Base-by-base conservation (phyloP, 2,113 vertebrate genomes). In the Solenodon paradoxus region DNA sequence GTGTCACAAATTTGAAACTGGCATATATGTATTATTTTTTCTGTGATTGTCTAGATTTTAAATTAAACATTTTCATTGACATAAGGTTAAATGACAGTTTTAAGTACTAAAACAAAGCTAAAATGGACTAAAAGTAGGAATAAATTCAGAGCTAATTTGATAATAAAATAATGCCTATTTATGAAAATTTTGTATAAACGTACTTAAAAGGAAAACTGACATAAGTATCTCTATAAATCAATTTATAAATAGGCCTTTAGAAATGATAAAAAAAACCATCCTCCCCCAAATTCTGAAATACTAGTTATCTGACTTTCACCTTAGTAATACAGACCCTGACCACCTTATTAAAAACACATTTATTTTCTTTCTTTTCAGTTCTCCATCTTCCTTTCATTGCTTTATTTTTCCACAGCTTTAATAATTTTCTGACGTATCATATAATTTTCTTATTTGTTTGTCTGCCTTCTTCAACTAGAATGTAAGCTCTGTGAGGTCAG, bases 131-230 rank as follows among this genome's bases (percentile, higher is more conserved):
- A 75, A 66, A 80, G n/a, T 10, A 38, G 55, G 30, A 24, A 45
- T 89, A 66, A 38, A 85, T 85, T 94, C 45, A 80, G 35, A 92
- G 66, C 13, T 75, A 74, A 89, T 59, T 95, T 86, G 35, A 85
- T 40, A 68, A 63, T 4, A 89, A 69, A 81, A 74, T 30, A 75
- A 19, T 22, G 35, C 32, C 3, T 32, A 69, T 68, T 94, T 89
- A 53, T 71, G 30, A 80, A 64, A 78, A 72, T 28, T n/a, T 84
- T 91, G n/a, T 84, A 11, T 66, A 66, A 72, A 17, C 30, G 57
- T 51, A 74, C 32, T 82, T 88, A 83, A 95, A 71, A 72, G 28
- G 2, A 78, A 79, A 0, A 3, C 9, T 26, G 26, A 78, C 47
- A 57, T 86, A 68, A 86, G 49, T 45, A 71, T 47, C 26, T 93